These are phyloP conservation scores for Apogon talboti DNA, from an alignment of 2,797 vertebrate species.

Conservation along the genomic window DNA sequence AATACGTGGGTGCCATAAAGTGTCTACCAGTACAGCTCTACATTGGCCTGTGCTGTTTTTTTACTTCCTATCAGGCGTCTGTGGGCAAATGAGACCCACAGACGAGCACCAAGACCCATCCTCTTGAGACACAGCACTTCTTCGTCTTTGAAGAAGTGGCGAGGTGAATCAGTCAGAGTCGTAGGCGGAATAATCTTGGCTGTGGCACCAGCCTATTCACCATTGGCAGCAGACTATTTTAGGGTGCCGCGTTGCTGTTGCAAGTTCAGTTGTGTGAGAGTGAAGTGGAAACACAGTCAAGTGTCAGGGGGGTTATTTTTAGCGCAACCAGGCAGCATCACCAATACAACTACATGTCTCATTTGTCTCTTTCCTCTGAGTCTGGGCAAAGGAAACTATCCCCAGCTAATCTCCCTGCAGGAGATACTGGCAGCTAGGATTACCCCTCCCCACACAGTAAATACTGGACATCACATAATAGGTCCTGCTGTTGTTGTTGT, in stretches of 20 bases:
- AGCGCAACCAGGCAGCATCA: slow-evolving; percentile 78
- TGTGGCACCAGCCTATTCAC: slow-evolving; percentile 69
- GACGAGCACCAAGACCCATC: slow-evolving; percentile 18
- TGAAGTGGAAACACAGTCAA: slow-evolving; percentile 87
- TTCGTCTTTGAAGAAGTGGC: slow-evolving; percentile 62
- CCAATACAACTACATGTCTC: slow-evolving; percentile 76
- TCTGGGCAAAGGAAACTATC: slow-evolving; percentile 71
- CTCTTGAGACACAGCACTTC: slow-evolving; percentile 38
- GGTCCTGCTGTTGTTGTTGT: slow-evolving; percentile 38
- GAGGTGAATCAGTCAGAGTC: slow-evolving; percentile 74
- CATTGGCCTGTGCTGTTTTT: not conserved
- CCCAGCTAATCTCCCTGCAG: slow-evolving; percentile 64
- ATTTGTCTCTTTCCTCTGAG: slow-evolving; percentile 67
- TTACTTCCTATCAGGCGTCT: slow-evolving; percentile 14
- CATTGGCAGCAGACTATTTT: slow-evolving; percentile 79
- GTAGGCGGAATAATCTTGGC: slow-evolving; percentile 74
- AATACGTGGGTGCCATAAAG: slow-evolving; percentile 5
- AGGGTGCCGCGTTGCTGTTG: slow-evolving; percentile 73
- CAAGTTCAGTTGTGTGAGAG: slow-evolving; percentile 76
- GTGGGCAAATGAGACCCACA: slow-evolving; percentile 17
- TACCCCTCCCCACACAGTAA: slow-evolving; percentile 51
- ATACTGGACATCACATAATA: slow-evolving; percentile 54
- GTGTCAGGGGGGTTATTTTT: slow-evolving; percentile 85
- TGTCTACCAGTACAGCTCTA: not conserved
- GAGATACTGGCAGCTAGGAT: slow-evolving; percentile 66